Evolutionary conservation across 53 echinoderm and acorn worm genomes (phyloP), one percentile per base, ranked within the genome.

Genomic region (Paracentrotus lividus): DNA sequence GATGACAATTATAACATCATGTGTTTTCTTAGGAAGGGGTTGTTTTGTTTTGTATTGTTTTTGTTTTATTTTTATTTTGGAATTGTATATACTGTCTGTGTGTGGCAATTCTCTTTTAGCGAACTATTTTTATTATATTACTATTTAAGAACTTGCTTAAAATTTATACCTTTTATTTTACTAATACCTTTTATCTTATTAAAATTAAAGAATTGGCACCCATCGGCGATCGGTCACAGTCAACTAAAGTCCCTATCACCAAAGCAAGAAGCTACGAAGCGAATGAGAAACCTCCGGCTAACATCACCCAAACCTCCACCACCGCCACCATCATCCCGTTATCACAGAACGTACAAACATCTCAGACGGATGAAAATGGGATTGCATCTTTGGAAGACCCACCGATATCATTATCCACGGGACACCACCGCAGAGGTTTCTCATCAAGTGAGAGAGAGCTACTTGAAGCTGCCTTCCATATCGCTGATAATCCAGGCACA

Each of bases 381-480:
- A 81, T 10, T 27, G 81, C 81, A 81, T 44, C 81, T 47, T 81
- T 43, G 20, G 81, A 81, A 81, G 81, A 81, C 24, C 26, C 47
- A 8, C 8, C 81, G 47, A n/a, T n/a, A n/a, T 47, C 81, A 26
- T 2, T n/a, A 43, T 12, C 38, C 21, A 23, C 57, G 1, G 42
- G 38, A 6, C 21, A 65, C 3, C 54, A 53, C 8, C 58, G 92
- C 0, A 60, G 92, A 24, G 92, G 92, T 45, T 95, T 95, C 87
- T 76, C 86, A 66, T 26, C 40, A 20, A 57, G 87, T 33, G 93
- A 95, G 36, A 69, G 51, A 26, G 94, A 94, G 18, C 86, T 95
- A 26, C 76, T 95, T 31, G 95, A 95, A 91, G 94, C 94, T 55
- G 94, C 95, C 42, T 95, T 95, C 84, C 90, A 67, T 57, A 85